phyloP scores from a whole-genome alignment of 2,797 vertebrate genomes.

The Lacerta agilis region DNA sequence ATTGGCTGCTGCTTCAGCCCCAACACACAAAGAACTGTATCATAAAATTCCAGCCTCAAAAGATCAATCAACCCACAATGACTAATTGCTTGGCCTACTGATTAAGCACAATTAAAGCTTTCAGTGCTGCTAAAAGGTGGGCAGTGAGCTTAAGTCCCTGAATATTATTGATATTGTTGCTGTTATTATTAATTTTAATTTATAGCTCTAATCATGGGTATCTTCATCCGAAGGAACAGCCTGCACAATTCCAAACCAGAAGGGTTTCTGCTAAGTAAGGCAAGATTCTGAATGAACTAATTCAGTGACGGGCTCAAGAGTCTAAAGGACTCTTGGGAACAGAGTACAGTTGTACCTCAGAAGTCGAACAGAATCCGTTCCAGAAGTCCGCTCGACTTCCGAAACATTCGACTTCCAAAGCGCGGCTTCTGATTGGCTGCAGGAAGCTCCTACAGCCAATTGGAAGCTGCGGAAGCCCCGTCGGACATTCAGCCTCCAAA shows the following conservation, averaged over 20 bases:
- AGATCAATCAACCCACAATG: background rate
- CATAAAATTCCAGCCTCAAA: background rate
- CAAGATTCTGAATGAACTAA: background rate
- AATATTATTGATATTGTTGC: background rate
- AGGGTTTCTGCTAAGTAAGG: background rate
- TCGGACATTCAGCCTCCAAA: no score
- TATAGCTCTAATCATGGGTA: no score
- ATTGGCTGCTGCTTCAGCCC: background rate
- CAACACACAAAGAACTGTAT: background rate
- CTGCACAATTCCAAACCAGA: background rate
- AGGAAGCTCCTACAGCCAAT: no score
- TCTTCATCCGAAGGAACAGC: background rate
- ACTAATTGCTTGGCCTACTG: background rate
- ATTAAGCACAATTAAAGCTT: background rate
- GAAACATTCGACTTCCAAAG: no score
- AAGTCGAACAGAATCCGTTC: no score
- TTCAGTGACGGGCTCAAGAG: no score
- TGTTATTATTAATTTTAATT: no score
- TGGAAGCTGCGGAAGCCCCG: no score
- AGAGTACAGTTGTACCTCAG: background rate
- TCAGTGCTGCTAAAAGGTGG: background rate
- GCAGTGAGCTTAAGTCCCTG: background rate
- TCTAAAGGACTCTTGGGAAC: background rate
- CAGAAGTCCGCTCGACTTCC: no score
- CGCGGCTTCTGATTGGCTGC: no score